phyloP scores from a whole-genome alignment of 2,888 invertebrate genomes.

The Bombylius major region DNA sequence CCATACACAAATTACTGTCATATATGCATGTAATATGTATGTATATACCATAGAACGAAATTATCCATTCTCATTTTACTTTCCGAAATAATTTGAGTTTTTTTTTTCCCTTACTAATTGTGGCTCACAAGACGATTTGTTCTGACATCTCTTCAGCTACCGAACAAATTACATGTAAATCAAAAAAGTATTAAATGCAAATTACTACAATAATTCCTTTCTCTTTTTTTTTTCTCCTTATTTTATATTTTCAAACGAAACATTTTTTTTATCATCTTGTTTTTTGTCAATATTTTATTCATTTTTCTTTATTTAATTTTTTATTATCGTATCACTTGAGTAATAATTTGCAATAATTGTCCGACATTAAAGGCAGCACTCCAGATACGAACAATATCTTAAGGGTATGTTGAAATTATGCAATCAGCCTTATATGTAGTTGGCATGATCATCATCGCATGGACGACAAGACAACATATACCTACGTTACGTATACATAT shows the following conservation, averaged over 20 bases:
- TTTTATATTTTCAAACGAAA: not conserved
- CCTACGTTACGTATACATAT: not conserved
- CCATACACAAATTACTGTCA: no score
- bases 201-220: not conserved
- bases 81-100: no score
- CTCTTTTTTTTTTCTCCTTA: not conserved
- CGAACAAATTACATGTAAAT: not conserved
- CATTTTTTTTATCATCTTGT: not conserved
- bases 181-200: not conserved
- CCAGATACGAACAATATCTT: slow-evolving; percentile 26
- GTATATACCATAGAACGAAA: no score
- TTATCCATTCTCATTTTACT: no score
- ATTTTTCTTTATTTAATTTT: not conserved
- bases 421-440: slow-evolving; percentile 35
- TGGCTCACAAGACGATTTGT: not conserved
- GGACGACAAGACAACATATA: no score
- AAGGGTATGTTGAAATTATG: slow-evolving; percentile 35
- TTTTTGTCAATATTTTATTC: not conserved
- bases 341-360: slow-evolving; percentile 1
- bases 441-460: not conserved
- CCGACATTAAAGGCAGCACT: slow-evolving; percentile 6
- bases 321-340: not conserved
- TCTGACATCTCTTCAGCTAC: slow-evolving; percentile 2
- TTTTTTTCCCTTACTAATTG: no score
- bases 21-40: no score